Percentiles rank a stretch among this genome's conserved stretches.
phyloP scores from a whole-genome alignment of 2,797 vertebrate genomes.

The Merluccius polli region DNA sequence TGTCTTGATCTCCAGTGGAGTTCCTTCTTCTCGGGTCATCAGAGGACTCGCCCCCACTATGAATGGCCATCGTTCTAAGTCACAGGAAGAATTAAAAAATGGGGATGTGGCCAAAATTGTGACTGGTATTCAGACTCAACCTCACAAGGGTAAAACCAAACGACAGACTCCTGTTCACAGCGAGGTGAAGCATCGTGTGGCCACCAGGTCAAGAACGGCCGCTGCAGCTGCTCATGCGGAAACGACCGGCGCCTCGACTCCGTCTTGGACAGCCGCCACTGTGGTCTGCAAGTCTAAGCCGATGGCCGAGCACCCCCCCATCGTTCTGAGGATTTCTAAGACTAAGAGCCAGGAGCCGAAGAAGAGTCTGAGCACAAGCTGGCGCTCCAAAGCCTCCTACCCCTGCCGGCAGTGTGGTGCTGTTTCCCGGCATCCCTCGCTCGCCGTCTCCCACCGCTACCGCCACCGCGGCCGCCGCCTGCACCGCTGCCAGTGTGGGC shows the following conservation, averaged over 20 bases:
- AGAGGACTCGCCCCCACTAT: background rate
- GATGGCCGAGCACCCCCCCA: slow-evolving; percentile 16
- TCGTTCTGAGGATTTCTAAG: slow-evolving; percentile 54
- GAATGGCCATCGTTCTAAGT: background rate
- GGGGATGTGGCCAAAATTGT: background rate
- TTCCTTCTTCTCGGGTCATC: background rate
- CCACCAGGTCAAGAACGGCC: background rate
- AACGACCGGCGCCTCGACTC: background rate
- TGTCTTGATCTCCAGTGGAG: background rate
- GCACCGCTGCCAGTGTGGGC: slow-evolving; percentile 72
- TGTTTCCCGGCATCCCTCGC: slow-evolving; percentile 63
- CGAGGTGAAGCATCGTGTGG: background rate
- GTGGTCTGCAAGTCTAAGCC: background rate
- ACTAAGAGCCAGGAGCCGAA: slow-evolving; percentile 38
- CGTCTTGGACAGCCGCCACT: background rate
- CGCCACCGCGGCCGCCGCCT: slow-evolving; percentile 63
- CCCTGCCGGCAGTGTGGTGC: slow-evolving; percentile 75
- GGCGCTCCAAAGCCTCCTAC: slow-evolving; percentile 61
- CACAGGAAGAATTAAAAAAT: background rate
- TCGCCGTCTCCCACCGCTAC: slow-evolving; percentile 73
- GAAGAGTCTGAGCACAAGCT: slow-evolving; percentile 52
- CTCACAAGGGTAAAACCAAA: background rate
- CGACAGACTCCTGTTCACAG: background rate
- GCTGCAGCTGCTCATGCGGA: too few species aligned
- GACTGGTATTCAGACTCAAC: background rate